Evolutionary conservation across 2,888 invertebrate species (phyloP).

Genomic region (Salpingus planirostris): DNA sequence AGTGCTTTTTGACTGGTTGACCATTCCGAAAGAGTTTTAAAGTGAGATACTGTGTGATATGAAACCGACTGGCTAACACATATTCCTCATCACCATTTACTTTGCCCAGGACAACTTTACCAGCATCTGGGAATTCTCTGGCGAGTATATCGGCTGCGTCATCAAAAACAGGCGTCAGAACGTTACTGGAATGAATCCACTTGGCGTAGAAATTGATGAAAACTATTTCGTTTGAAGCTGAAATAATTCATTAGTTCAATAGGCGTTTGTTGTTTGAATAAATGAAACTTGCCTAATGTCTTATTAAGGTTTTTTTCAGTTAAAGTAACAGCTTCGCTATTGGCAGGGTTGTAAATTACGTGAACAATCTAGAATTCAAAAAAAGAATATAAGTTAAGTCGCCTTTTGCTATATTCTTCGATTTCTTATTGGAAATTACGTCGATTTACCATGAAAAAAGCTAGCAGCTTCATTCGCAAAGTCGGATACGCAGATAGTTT

Average conservation of each 20-base stretch:
- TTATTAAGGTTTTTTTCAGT: slow-evolving; percentile 74
- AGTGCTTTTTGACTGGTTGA: slow-evolving; percentile 81
- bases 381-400: no score
- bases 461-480: no score
- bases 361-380: background rate
- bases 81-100: slow-evolving; percentile 95
- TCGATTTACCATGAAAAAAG: no score
- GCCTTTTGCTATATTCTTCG: no score
- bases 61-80: slow-evolving; percentile 79
- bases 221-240: slow-evolving; percentile 92
- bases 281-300: slow-evolving; percentile 59
- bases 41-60: slow-evolving; percentile 97
- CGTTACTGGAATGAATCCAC: slow-evolving; percentile 98
- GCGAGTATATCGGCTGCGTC: slow-evolving; percentile 85
- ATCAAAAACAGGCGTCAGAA: slow-evolving; percentile 93
- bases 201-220: slow-evolving; percentile 99
- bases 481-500: no score
- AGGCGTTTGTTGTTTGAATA: slow-evolving; percentile 5
- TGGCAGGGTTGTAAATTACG: slow-evolving; percentile 59
- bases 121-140: slow-evolving; percentile 67
- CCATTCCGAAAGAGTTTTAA: slow-evolving; percentile 90
- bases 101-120: slow-evolving; percentile 88
- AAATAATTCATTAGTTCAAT: slow-evolving; percentile 40
- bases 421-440: no score
- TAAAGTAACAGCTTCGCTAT: slow-evolving; percentile 75